Conservation (phyloP, 2,797 vertebrate genomes). For the Artibeus jamaicensis region DNA sequence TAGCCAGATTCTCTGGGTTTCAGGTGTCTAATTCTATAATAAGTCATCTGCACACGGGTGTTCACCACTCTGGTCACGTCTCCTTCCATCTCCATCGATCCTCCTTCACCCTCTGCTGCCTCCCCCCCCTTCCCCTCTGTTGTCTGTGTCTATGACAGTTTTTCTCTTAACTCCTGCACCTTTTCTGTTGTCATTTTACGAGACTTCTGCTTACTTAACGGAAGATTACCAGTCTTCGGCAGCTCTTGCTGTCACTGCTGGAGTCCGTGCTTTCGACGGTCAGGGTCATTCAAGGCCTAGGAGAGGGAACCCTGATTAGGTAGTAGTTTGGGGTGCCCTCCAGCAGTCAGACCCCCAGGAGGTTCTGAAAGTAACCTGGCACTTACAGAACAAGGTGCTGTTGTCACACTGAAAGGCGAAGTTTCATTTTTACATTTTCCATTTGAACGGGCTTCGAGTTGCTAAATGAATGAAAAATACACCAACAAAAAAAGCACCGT, state of each 20-base stretch:
- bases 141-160: not conserved
- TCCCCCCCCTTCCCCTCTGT: not conserved
- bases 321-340: not conserved
- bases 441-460: conserved; percentile 34
- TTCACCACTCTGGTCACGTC: not conserved
- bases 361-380: not conserved
- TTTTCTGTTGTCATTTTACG: not conserved
- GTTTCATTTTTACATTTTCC: conserved; percentile 10
- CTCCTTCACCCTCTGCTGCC: not conserved
- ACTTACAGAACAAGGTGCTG: not conserved
- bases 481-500: not conserved
- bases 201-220: not conserved
- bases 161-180: not conserved
- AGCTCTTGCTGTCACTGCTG: not conserved
- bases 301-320: not conserved
- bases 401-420: not conserved
- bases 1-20: not conserved
- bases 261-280: not conserved
- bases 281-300: not conserved
- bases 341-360: not conserved
- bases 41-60: not conserved
- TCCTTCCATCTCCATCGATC: not conserved
- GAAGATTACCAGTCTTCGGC: not conserved
- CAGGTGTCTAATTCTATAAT: not conserved
- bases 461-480: not conserved